Evolutionary conservation across 35 echinoderm and acorn worm species (phyloP).

Genomic region (Apostichopus californicus): DNA sequence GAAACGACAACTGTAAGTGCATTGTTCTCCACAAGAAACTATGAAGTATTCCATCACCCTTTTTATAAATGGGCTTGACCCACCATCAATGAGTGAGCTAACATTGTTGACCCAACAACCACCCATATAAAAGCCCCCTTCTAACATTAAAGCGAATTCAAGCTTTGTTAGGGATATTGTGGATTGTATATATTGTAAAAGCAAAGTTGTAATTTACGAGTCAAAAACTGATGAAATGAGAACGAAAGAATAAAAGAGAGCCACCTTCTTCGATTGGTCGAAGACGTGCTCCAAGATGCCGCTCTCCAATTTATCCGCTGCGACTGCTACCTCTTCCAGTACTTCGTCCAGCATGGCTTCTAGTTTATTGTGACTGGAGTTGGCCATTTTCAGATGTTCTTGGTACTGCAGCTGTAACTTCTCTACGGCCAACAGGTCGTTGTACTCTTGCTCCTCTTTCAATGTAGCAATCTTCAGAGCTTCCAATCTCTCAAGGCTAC

Average conservation of each 20-base stretch:
- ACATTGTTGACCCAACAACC: too few species aligned
- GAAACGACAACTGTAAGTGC: not conserved
- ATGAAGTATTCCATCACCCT: too few species aligned
- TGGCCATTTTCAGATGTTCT: slow-evolving; percentile 75
- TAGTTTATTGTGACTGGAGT: slow-evolving; percentile 76
- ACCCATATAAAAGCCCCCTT: too few species aligned
- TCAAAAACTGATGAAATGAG: too few species aligned
- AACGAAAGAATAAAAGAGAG: not conserved
- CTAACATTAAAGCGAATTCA: too few species aligned
- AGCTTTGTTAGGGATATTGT: too few species aligned
- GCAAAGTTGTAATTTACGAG: too few species aligned
- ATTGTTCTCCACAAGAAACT: too few species aligned
- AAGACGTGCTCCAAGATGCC: slow-evolving; percentile 84
- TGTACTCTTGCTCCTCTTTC: slow-evolving; percentile 92
- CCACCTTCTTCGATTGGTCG: slow-evolving; percentile 79
- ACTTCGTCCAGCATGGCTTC: slow-evolving; percentile 92
- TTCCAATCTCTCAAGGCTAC: slow-evolving; percentile 78
- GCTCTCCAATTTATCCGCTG: slow-evolving; percentile 87
- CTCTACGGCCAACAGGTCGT: slow-evolving; percentile 83
- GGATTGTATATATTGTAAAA: too few species aligned
- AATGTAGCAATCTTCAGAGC: slow-evolving; percentile 86
- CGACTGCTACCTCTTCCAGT: slow-evolving; percentile 76
- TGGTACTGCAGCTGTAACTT: slow-evolving; percentile 75
- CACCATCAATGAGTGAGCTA: too few species aligned
- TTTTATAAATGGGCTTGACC: too few species aligned